A percentile compares a stretch with the other conserved stretches of the same genome.
phyloP scores from a whole-genome alignment of 2,888 invertebrate genomes.

The Ophion ventricosus region DNA sequence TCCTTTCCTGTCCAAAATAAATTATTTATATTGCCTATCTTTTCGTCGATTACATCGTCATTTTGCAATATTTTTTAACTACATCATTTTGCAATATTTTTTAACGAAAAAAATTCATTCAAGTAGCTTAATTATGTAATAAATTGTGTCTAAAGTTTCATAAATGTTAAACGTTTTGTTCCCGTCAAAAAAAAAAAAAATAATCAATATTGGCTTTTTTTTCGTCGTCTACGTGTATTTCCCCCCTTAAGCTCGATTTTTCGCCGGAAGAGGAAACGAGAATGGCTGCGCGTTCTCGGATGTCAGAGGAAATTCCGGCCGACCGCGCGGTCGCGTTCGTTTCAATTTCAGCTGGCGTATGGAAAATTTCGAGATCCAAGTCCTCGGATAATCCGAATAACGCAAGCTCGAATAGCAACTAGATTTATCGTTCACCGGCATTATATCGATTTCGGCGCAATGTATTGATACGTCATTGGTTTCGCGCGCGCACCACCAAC shows the following conservation, averaged over 20 bases:
- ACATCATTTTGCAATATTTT: no score
- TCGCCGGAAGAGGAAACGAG: neutral
- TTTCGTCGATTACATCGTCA: no score
- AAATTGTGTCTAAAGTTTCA: no score
- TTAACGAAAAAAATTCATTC: no score
- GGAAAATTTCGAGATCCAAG: neutral
- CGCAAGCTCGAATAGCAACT: constrained; percentile 7
- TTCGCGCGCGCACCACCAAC: neutral
- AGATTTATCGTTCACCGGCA: constrained; percentile 33
- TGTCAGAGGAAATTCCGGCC: neutral
- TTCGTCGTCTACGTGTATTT: no score
- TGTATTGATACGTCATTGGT: neutral
- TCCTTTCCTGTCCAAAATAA: no score
- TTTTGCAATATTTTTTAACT: no score
- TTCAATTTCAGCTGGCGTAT: constrained; percentile 51
- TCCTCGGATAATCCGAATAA: neutral
- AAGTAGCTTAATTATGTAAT: no score
- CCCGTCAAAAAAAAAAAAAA: no score
- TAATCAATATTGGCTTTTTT: no score
- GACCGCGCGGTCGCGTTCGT: constrained; percentile 43
- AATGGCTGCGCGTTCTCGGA: neutral
- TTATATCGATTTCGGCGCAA: neutral
- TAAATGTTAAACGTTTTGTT: no score
- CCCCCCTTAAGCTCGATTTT: constrained; percentile 15
- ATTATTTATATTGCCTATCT: no score